Base-by-base conservation (phyloP, 2,888 invertebrate genomes). In the Diadegma fenestrale region DNA sequence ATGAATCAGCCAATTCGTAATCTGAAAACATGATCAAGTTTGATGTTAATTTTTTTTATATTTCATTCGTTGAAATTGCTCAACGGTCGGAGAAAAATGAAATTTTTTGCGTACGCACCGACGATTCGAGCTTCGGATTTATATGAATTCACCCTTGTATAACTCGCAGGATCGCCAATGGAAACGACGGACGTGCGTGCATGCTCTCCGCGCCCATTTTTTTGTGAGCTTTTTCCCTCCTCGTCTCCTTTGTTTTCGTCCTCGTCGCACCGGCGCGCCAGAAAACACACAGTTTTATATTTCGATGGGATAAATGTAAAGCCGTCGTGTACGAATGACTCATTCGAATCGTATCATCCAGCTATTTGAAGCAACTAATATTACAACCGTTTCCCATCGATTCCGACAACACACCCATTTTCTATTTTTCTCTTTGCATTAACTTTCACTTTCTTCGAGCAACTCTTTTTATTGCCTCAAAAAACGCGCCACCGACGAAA, bases 401-500 rank as follows among this genome's bases (percentile, higher is more conserved):
- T 71, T 66, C 75, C 48, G 85, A 71, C 79, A 76, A 82, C 80
- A 77, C 85, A 71, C 81, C 61, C 37, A 61, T 17, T 43, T 61
- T 75, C n/a, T 58, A 26, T 41, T 73, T 73, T 30, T 58, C 41
- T 77, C 63, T 78, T 19, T 68, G 71, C 48, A 58, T 80, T 75
- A 63, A 73, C 84, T 75, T 54, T 78, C 78, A 78, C 73, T 81
- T 58, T 69, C 22, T 14, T 61, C 5, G 58, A 68, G 19, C 3
- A 26, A 3, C 14, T 22, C 26, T 61, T 61, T 71, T 63, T 37
- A 19, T 33, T 76, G 22, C 7, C 26, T 30, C 8, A 10, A 54
- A 10, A 54, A 33, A 71, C 45, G 33, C 14, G 14, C 37, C 51
- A 51, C 19, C 0, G 19, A 71, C 33, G n/a, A 54, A 19, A 51